phyloP scores from a whole-genome alignment of 2,888 invertebrate genomes.

The Lithodes maja region DNA sequence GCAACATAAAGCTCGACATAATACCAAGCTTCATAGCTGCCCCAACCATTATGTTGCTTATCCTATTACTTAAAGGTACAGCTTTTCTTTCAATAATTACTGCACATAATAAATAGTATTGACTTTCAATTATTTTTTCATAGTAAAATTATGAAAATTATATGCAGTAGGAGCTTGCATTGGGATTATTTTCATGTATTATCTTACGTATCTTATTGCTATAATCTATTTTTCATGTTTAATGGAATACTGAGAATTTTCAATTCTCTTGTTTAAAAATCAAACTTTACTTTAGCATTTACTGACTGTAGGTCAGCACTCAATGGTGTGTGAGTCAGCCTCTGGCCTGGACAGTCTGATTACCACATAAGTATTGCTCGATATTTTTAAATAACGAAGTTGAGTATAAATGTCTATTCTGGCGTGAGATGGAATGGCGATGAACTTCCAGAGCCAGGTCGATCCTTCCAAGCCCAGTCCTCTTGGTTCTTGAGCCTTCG shows the following conservation, averaged over 20 bases:
- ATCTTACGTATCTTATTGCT: too few relatives aligned
- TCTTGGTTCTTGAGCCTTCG: not conserved
- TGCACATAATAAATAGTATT: too few relatives aligned
- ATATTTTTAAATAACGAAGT: too few relatives aligned
- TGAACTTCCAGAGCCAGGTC: not conserved
- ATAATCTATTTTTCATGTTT: too few relatives aligned
- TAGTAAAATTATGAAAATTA: too few relatives aligned
- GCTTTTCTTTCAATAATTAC: not conserved
- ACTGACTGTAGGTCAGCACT: not conserved
- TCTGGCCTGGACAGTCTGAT: conserved; percentile 7
- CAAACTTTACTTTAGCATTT: conserved; percentile 10
- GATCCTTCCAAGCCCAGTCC: not conserved
- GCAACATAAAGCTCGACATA: conserved; percentile 21
- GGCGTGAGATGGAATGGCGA: not conserved
- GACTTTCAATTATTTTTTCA: too few relatives aligned
- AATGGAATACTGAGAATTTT: not conserved
- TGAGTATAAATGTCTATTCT: too few relatives aligned
- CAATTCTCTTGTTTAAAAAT: not conserved
- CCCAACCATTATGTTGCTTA: conserved; percentile 10
- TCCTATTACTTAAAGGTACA: not conserved
- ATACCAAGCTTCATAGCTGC: conserved; percentile 22
- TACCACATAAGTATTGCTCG: too few relatives aligned
- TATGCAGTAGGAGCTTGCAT: too few relatives aligned
- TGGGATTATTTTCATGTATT: too few relatives aligned
- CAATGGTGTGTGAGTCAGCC: not conserved